Percentiles rank a stretch among this genome's conserved stretches.
Conservation (phyloP, 2,888 invertebrate species). For the Drosophila villosipedis region DNA sequence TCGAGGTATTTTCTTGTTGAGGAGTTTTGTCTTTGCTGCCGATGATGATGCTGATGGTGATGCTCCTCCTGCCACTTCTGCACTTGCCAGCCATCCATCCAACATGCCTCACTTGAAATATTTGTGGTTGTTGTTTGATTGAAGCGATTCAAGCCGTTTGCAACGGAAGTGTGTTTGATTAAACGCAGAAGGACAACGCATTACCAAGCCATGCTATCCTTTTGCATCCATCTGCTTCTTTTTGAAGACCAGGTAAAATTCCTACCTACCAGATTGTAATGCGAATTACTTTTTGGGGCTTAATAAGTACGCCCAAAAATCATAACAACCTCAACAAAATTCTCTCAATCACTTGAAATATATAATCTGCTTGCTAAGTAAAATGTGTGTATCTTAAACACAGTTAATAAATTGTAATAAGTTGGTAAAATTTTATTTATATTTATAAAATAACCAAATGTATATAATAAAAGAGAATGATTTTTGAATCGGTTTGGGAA, state of each 20-base stretch:
- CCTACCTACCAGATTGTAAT: not conserved
- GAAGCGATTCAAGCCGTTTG: conserved; percentile 80
- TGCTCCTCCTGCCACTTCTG: conserved; percentile 27
- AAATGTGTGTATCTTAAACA: not conserved
- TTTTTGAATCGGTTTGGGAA: no score
- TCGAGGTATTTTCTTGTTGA: conserved; percentile 76
- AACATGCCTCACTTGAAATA: conserved; percentile 78
- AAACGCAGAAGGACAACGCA: conserved; percentile 75
- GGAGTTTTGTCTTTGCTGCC: conserved; percentile 75
- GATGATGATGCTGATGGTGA: conserved; percentile 8
- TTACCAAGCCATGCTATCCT: conserved; percentile 31
- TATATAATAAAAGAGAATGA: not conserved
- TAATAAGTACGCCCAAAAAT: conserved; percentile 17
- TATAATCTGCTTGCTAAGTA: not conserved
- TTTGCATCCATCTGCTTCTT: conserved; percentile 16
- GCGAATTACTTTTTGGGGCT: not conserved
- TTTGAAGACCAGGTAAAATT: conserved; percentile 69
- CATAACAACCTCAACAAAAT: conserved; percentile 5
- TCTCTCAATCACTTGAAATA: not conserved
- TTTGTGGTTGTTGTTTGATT: conserved; percentile 80
- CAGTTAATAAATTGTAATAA: not conserved
- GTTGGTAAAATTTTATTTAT: not conserved
- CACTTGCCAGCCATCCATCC: conserved; percentile 70
- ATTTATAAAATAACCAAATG: not conserved
- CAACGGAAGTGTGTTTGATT: conserved; percentile 80